Evolutionary conservation across 2,113 vertebrate species (phyloP).

Genomic region (Rissa tridactyla): DNA sequence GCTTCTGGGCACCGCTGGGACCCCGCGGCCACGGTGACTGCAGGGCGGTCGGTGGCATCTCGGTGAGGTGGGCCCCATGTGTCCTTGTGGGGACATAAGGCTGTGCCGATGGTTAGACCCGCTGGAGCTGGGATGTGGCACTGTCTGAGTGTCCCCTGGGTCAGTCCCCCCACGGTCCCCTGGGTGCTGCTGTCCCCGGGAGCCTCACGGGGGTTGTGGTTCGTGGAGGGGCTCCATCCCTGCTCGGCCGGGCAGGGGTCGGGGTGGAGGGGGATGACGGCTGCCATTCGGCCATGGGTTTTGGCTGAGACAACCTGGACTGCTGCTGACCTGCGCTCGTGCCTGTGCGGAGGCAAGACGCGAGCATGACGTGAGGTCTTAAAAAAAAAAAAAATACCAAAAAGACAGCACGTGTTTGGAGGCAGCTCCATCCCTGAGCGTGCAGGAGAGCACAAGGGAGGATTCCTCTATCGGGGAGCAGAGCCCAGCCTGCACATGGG

Average conservation of each 20-base stretch:
- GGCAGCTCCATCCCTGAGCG: neutral
- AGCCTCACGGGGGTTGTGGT: fast-evolving
- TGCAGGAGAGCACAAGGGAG: neutral
- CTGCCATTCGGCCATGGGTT: fast-evolving
- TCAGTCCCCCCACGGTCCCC: fast-evolving
- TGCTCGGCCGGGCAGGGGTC: fast-evolving
- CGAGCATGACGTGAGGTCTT: neutral
- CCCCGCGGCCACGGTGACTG: fast-evolving
- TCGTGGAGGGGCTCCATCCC: neutral
- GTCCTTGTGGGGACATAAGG: fast-evolving
- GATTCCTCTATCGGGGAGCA: fast-evolving
- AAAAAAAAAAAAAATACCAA: too few relatives aligned
- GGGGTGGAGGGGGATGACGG: fast-evolving
- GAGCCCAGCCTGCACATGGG: neutral
- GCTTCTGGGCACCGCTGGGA: neutral
- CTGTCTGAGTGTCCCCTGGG: neutral
- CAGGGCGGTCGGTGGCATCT: fast-evolving
- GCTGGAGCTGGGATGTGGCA: neutral
- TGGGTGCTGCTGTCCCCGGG: fast-evolving
- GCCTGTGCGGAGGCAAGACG: fast-evolving
- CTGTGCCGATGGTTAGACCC: neutral
- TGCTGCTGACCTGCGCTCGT: neutral
- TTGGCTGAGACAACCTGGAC: neutral
- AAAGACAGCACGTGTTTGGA: neutral
- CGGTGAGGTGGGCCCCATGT: fast-evolving